phyloP scores from a whole-genome alignment of 2,797 vertebrate genomes.

The Taenioides sp. region DNA sequence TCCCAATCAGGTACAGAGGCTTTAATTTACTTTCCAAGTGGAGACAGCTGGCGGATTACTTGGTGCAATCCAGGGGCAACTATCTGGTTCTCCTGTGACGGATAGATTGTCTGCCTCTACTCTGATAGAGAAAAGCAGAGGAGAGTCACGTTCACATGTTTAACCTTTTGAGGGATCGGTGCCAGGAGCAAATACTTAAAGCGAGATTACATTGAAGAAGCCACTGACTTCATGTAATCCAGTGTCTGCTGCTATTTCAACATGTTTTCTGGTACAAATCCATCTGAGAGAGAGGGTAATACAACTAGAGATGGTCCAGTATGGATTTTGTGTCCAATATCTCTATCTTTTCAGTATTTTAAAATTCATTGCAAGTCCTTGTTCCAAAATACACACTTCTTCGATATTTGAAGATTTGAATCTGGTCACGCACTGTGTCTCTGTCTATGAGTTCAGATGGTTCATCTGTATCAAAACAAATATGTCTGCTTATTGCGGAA shows the following conservation, averaged over 20 bases:
- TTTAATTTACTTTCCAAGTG: background rate
- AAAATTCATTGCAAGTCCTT: background rate
- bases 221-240: constrained; percentile 57
- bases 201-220: constrained; percentile 61
- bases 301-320: background rate
- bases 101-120: background rate
- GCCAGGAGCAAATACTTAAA: constrained; percentile 29
- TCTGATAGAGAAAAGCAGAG: background rate
- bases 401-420: too few relatives aligned
- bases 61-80: too few relatives aligned
- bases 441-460: too few relatives aligned
- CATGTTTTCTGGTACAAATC: constrained; percentile 59
- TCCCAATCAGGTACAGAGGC: too few relatives aligned
- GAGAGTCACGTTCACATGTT: background rate
- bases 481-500: too few relatives aligned
- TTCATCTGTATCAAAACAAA: too few relatives aligned
- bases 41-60: background rate
- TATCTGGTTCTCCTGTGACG: background rate
- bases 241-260: constrained; percentile 48
- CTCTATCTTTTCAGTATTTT: background rate
- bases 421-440: too few relatives aligned
- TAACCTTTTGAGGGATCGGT: background rate
- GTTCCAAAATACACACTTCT: too few relatives aligned
- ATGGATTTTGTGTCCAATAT: background rate
- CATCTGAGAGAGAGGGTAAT: constrained; percentile 12